Evolutionary conservation across 2,113 vertebrate genomes (phyloP).

Genomic region (Nanger granti): DNA sequence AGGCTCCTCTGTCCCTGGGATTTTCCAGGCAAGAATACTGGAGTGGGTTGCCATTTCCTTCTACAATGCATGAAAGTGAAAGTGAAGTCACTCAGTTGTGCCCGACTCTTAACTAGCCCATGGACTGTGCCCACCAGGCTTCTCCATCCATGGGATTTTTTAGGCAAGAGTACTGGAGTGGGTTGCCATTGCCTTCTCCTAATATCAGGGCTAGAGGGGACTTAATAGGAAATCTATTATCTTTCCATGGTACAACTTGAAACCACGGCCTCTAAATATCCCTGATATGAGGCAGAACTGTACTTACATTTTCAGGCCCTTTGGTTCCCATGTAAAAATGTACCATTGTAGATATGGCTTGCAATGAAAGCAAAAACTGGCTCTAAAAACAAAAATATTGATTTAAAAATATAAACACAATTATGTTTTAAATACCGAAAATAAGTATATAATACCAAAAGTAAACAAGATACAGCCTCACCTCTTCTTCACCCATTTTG

Average conservation of each 20-base stretch:
- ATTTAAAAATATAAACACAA: constrained; percentile 40
- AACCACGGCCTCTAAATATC: neutral
- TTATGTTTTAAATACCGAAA: neutral
- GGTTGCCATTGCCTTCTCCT: neutral
- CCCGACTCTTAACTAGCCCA: too few relatives aligned
- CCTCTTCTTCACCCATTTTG: constrained; percentile 99
- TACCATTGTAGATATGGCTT: constrained; percentile 99
- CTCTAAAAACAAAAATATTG: constrained; percentile 81
- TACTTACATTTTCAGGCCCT: constrained; percentile 97
- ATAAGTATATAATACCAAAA: neutral
- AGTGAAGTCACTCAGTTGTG: too few relatives aligned
- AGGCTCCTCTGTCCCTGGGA: too few relatives aligned
- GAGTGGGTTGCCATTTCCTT: too few relatives aligned
- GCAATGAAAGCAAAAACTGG: constrained; percentile 96
- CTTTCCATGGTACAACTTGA: neutral
- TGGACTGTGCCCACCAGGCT: too few relatives aligned
- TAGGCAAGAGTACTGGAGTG: too few relatives aligned
- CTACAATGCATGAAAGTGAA: too few relatives aligned
- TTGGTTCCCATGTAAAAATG: constrained; percentile 99
- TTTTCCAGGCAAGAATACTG: too few relatives aligned
- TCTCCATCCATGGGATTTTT: too few relatives aligned
- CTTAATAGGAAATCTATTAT: neutral
- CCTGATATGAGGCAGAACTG: neutral
- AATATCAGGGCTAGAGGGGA: neutral
- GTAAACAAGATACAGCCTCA: constrained; percentile 59